Evolutionary conservation across 2,888 invertebrate species (phyloP).

Genomic region (Eupithecia vulgata): DNA sequence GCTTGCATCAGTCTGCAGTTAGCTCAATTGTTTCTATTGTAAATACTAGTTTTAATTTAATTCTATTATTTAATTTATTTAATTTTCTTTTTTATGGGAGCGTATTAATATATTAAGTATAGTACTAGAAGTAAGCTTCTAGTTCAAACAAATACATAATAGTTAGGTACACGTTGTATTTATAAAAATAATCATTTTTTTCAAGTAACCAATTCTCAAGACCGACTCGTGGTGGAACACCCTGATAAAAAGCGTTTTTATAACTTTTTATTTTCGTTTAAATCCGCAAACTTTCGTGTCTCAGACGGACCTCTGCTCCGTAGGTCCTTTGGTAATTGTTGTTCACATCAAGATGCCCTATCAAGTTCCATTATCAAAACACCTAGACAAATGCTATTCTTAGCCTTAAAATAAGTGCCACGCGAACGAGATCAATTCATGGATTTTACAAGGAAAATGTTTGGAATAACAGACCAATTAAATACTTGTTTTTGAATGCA

Average conservation of each 20-base stretch:
- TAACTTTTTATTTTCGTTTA: too few species aligned
- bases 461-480: background rate
- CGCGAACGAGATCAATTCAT: background rate
- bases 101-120: too few species aligned
- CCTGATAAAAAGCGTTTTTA: too few species aligned
- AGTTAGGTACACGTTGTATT: too few species aligned
- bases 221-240: background rate
- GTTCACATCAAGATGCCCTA: background rate
- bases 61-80: too few species aligned
- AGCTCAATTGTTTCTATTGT: too few species aligned
- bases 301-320: background rate
- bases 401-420: background rate
- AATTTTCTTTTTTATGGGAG: too few species aligned
- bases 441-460: constrained; percentile 12
- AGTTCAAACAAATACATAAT: too few species aligned
- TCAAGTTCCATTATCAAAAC: background rate
- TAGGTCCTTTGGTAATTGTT: background rate
- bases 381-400: background rate
- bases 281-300: background rate
- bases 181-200: too few species aligned
- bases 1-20: too few species aligned
- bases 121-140: too few species aligned
- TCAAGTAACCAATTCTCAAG: background rate
- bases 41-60: too few species aligned
- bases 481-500: background rate